Base-by-base conservation (phyloP, 2,113 vertebrate species). In the Rhinichthys klamathensis region DNA sequence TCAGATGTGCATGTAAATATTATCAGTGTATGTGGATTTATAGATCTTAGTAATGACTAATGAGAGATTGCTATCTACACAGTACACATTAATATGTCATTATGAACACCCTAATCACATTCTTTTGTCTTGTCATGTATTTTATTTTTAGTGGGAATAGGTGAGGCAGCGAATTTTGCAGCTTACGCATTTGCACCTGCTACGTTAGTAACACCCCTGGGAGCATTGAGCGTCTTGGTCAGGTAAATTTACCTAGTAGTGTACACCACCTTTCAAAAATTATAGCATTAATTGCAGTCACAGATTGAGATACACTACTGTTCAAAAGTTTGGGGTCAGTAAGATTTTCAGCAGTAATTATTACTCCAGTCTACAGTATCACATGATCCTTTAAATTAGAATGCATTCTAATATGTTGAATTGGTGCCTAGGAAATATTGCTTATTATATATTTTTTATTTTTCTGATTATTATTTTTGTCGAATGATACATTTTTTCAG, bases 131-230 rank as follows among this genome's bases (percentile, higher is more conserved):
- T 21, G n/a, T 32, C 13, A n/a, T 56, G 85, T 91, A 0, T 90
- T 21, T 91, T 90, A 18, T 30, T 90, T 89, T 89, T 88, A 97
- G 96, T 96, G 95, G 96, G 95, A 92, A 87, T 91, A 83, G 96
- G 96, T 90, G 96, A 97, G 93, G 94, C 92, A 0, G 95, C 95
- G 4, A 97, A 97, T 92, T 97, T 98, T 25, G 95, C 95, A 15
- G 96, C 96, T 2, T 97, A 96, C 80, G 95, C 92, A 54, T 98
- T 97, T 93, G 96, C 95, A 1, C 95, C 96, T 1, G 96, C 96
- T 38, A 96, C 95, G 0, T 91, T 97, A 81, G 96, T 97, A 72
- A 97, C 96, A 76, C 96, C 95, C 0, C 91, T 97, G 41, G 95
- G 95, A 90, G 96, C 95, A 38, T 67, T 97, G 77, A 97, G 95